Percentiles rank a stretch among this genome's conserved stretches.
These are phyloP conservation scores for Achlya flavicornis DNA, from an alignment of 2,888 invertebrate species.

Conservation along the genomic window DNA sequence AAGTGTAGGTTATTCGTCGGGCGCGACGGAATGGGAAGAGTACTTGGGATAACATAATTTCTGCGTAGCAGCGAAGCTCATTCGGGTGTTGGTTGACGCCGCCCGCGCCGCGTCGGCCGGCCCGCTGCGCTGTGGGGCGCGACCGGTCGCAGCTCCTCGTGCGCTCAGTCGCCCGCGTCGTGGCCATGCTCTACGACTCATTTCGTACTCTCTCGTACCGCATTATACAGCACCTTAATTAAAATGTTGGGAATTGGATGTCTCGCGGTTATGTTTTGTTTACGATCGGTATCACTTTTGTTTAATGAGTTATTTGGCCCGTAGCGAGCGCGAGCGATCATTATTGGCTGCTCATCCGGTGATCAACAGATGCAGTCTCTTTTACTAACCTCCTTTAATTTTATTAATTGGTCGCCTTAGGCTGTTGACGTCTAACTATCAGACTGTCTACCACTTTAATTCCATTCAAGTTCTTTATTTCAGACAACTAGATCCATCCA, in stretches of 20 bases:
- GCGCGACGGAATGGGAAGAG: slow-evolving; percentile 54
- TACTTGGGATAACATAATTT: slow-evolving; percentile 52
- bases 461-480: too few species aligned
- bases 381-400: slow-evolving; percentile 17
- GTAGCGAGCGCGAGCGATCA: slow-evolving; percentile 42
- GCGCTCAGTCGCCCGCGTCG: slow-evolving; percentile 18
- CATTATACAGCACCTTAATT: slow-evolving; percentile 62
- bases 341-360: slow-evolving; percentile 30
- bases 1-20: slow-evolving; percentile 46
- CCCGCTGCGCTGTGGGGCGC: slow-evolving; percentile 14
- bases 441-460: not conserved
- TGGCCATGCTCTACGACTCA: slow-evolving; percentile 29
- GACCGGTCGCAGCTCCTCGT: slow-evolving; percentile 21
- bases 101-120: not conserved
- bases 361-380: slow-evolving; percentile 16
- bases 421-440: not conserved
- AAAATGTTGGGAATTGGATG: slow-evolving; percentile 75
- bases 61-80: slow-evolving; percentile 46
- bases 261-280: slow-evolving; percentile 55
- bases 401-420: slow-evolving; percentile 4
- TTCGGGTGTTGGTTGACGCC: slow-evolving; percentile 20
- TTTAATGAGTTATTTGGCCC: slow-evolving; percentile 74
- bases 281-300: slow-evolving; percentile 77
- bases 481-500: too few species aligned
- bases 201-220: slow-evolving; percentile 38